Conservation (phyloP, 2,797 vertebrate species). For the Masticophis lateralis region DNA sequence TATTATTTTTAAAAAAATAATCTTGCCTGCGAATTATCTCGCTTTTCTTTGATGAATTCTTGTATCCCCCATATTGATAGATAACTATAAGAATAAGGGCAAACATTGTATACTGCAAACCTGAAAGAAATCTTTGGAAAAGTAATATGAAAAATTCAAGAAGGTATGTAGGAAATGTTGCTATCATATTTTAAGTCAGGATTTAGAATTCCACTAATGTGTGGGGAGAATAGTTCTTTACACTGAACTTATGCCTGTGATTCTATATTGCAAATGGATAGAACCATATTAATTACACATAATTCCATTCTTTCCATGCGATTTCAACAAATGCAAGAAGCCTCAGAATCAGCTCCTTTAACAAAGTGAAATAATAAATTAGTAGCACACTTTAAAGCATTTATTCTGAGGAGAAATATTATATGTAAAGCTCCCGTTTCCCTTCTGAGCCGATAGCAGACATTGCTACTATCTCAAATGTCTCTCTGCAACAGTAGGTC, state of each 20-base stretch:
- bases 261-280: neutral
- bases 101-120: neutral
- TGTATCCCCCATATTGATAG: neutral
- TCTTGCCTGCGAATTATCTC: neutral
- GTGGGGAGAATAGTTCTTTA: neutral
- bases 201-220: neutral
- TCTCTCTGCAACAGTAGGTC: neutral
- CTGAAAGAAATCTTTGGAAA: neutral
- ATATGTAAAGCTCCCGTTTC: neutral
- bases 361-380: neutral
- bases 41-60: neutral
- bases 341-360: neutral
- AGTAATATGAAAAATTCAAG: neutral
- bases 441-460: neutral
- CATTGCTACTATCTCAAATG: neutral
- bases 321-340: neutral
- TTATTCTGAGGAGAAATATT: neutral
- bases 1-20: neutral
- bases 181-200: neutral
- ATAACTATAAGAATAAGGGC: neutral
- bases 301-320: neutral
- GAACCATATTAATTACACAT: neutral
- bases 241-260: neutral
- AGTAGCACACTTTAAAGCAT: neutral
- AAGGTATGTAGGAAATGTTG: neutral